A percentile compares a stretch with the other conserved stretches of the same genome.
Conservation (phyloP, 2,797 vertebrate species). For the Gambusia yucatana region DNA sequence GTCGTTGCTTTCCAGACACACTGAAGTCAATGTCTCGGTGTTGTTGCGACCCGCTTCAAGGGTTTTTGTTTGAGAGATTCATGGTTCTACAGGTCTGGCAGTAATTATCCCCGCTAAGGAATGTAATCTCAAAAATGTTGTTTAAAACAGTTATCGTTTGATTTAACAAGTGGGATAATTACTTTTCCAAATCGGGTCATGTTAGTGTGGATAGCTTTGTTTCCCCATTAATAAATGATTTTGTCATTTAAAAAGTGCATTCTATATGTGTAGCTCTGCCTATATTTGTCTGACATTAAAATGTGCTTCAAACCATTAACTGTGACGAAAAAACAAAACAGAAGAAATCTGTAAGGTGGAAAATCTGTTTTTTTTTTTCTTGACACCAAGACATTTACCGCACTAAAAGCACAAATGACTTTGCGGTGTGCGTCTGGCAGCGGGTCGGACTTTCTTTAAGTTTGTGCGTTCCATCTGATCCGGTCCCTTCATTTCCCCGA, state of each 20-base stretch:
- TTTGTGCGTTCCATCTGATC: conserved; percentile 48
- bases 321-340: conserved; percentile 9
- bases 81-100: not conserved
- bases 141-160: not conserved
- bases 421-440: conserved; percentile 28
- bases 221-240: not conserved
- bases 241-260: not conserved
- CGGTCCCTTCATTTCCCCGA: conserved; percentile 67
- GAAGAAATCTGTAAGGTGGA: not conserved
- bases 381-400: not conserved
- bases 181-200: not conserved
- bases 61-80: not conserved
- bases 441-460: conserved; percentile 15
- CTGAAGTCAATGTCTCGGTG: too few species aligned
- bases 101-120: not conserved
- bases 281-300: not conserved
- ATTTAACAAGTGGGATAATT: not conserved
- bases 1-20: not conserved
- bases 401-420: conserved; percentile 36
- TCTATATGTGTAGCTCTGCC: not conserved
- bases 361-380: not conserved
- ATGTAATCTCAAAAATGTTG: not conserved
- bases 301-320: not conserved
- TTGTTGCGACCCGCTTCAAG: not conserved
- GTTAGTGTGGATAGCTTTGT: not conserved